Base-by-base conservation (phyloP, 2,797 vertebrate genomes). In the Neostethus bicornis region DNA sequence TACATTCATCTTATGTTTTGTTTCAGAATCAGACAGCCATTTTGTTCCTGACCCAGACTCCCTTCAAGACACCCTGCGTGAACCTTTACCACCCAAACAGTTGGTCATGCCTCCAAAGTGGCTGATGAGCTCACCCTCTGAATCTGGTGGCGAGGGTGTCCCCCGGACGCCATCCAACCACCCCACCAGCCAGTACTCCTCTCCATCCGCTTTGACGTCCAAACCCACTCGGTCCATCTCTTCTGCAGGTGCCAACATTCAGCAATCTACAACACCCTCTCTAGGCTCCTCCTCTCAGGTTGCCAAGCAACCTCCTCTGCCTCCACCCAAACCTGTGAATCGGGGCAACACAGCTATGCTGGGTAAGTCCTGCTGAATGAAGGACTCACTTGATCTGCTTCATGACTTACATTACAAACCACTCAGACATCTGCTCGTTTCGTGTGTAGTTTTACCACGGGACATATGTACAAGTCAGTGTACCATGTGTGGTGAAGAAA, bases 291-390 rank as follows among this genome's bases (percentile, higher is more conserved):
- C 78, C 48, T 70, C 84, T 67, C 92, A 89, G 62, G 84, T 73
- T 69, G 64, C 87, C 81, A 98, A 96, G 77, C 96, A 97, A 70
- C 96, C 97, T 2, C 97, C 97, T 0, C 1, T 94, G 29, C 96
- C 96, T 32, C 96, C 96, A 13, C 97, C 97, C 70, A 99, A 99
- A 61, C 97, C 96, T 0, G 39, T 91, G 77, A 96, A 96, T 86
- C 93, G 97, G 79, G 92, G 91, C 50, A 96, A 94, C 80, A 91
- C 89, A 32, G 48, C 85, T 39, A 85, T 96, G 62, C 86, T 97
- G 77, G 96, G 96, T 99, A 80, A 94, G 95, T 91, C 64, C 43
- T 89, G 51, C 48, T 20, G 16, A 39, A 23, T 28, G 55, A 49
- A 48, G 17, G 32, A 47, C 39, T 11, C 4, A 24, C 58, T 28